Base-by-base conservation (phyloP, 37 sponge, comb jelly and placozoan species). In the Hormiphora californensis region DNA sequence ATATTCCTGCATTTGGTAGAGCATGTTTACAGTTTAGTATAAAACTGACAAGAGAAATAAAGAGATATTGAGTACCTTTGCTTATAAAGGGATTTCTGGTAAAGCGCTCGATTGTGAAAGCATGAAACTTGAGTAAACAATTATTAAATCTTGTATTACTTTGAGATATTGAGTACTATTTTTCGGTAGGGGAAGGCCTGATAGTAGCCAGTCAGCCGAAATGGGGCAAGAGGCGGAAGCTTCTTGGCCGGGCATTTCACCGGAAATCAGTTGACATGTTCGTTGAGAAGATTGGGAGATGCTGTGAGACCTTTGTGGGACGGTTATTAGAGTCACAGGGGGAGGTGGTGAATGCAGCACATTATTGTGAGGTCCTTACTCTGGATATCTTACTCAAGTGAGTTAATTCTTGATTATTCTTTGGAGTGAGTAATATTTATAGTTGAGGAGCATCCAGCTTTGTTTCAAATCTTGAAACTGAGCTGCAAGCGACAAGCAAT, bases 121-220 rank as follows among this genome's bases (percentile, higher is more conserved):
- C n/a, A n/a, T n/a, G n/a, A n/a, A n/a, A n/a, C n/a, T n/a, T n/a
- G n/a, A n/a, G n/a, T n/a, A n/a, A n/a, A n/a, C n/a, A n/a, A n/a
- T n/a, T n/a, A n/a, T n/a, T n/a, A n/a, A n/a, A n/a, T n/a, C n/a
- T n/a, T n/a, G n/a, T n/a, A n/a, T n/a, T n/a, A n/a, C n/a, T n/a
- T n/a, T n/a, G n/a, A n/a, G n/a, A n/a, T n/a, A n/a, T n/a, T n/a
- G n/a, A n/a, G n/a, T n/a, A n/a, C n/a, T n/a, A n/a, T n/a, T n/a
- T n/a, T n/a, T n/a, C n/a, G n/a, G n/a, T n/a, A n/a, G n/a, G n/a
- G n/a, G 61, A 57, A 57, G 61, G 61, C 7, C 22, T 57, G 22
- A 15, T 57, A 4, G 61, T 57, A 15, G 61, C 61, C 7, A 57
- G 61, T 57, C 61, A 57, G 61, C 61, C 61, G 21, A 57, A 57